A percentile compares a stretch with the other conserved stretches of the same genome.
These are phyloP conservation scores for Taurulus bubalis DNA, from an alignment of 2,113 vertebrate genomes.

Conservation along the genomic window DNA sequence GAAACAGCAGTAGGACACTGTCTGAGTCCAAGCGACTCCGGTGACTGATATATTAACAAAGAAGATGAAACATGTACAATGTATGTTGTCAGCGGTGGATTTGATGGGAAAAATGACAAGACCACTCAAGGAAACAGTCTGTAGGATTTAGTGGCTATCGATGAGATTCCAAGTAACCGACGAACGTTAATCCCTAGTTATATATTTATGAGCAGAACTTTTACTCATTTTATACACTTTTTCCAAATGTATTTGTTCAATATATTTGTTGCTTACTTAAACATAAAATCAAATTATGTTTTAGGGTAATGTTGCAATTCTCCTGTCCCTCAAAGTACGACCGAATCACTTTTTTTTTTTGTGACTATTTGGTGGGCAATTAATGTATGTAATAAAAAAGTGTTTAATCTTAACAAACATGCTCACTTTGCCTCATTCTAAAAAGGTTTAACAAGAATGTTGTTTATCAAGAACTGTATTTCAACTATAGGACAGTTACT, in stretches of 20 bases:
- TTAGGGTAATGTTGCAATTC: neutral
- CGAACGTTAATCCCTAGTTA: neutral
- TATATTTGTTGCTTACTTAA: neutral
- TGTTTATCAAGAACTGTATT: too few relatives aligned
- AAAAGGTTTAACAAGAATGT: neutral
- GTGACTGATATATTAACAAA: neutral
- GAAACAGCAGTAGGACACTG: neutral
- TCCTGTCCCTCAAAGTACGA: neutral
- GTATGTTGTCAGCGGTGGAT: neutral
- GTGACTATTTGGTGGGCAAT: neutral
- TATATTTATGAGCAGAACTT: neutral
- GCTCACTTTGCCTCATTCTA: neutral
- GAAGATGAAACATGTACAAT: neutral
- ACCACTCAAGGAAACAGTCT: neutral
- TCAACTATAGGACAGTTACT: neutral
- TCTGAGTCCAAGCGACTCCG: neutral
- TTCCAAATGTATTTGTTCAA: neutral
- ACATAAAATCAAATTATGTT: neutral
- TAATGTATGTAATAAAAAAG: neutral
- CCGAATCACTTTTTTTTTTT: neutral
- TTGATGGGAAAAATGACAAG: neutral
- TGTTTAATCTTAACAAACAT: neutral
- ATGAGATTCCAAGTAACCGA: neutral
- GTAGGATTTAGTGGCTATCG: neutral
- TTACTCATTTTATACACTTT: neutral